These are phyloP conservation scores for Neosilurus mollespiculum DNA, from an alignment of 2,797 vertebrate species.

Conservation along the genomic window DNA sequence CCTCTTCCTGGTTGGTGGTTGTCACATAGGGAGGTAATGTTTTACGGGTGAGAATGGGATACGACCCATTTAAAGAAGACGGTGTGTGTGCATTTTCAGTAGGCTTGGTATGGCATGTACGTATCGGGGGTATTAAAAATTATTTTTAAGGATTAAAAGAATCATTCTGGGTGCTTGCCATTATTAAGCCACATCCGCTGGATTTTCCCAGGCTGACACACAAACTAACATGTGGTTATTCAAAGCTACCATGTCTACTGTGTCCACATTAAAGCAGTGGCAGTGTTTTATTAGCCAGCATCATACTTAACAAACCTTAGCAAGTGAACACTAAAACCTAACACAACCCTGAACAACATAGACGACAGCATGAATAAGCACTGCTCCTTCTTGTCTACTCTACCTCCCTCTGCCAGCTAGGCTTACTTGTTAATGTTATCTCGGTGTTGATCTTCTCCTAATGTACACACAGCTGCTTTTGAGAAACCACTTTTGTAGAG, in stretches of 20 bases:
- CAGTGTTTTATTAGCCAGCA: conserved; percentile 12
- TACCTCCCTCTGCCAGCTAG: not conserved
- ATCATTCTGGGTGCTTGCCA: too few relatives aligned
- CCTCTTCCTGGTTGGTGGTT: too few relatives aligned
- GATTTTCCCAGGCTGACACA: not conserved
- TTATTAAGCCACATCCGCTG: not conserved
- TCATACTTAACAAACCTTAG: conserved; percentile 37
- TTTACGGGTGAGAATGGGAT: too few relatives aligned
- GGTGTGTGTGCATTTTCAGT: too few relatives aligned
- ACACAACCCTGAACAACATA: conserved; percentile 28
- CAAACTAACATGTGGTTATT: not conserved
- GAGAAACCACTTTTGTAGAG: conserved; percentile 31
- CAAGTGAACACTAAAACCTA: conserved; percentile 22
- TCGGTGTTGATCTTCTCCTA: conserved; percentile 22
- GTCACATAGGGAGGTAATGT: too few relatives aligned
- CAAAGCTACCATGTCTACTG: conserved; percentile 11
- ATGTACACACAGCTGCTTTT: conserved; percentile 26
- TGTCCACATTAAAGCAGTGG: conserved; percentile 43
- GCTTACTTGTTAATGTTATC: conserved; percentile 15
- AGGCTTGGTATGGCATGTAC: too few relatives aligned
- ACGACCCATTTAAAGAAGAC: too few relatives aligned
- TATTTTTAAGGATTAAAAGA: too few relatives aligned
- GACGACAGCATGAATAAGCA: conserved; percentile 18
- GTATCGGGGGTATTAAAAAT: too few relatives aligned
- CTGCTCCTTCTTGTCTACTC: not conserved